These are phyloP conservation scores for Heliconius hewitsoni DNA, from an alignment of 1,140 invertebrate genomes.

Conservation along the genomic window DNA sequence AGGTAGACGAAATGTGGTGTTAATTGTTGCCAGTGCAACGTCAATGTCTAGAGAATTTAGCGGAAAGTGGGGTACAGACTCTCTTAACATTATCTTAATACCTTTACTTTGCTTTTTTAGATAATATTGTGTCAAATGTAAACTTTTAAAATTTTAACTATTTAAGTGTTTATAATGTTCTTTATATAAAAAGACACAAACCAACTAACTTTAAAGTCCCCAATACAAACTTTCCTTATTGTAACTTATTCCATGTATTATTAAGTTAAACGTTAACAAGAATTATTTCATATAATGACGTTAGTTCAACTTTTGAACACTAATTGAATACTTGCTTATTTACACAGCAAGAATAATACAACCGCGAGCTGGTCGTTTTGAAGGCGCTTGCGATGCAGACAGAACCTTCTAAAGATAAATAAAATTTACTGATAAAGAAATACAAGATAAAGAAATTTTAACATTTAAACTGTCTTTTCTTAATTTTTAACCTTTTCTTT, in stretches of 20 bases:
- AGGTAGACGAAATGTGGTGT: too few species aligned
- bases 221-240: neutral
- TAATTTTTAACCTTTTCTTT: too few species aligned
- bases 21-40: too few species aligned
- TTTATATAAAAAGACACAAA: neutral
- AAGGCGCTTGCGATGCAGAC: neutral
- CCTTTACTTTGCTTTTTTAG: too few species aligned
- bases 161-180: neutral
- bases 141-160: too few species aligned
- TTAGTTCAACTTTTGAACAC: constrained; percentile 8
- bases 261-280: neutral
- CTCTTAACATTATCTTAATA: too few species aligned
- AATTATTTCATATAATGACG: neutral
- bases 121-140: too few species aligned
- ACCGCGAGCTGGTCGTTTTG: neutral
- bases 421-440: too few species aligned
- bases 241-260: neutral
- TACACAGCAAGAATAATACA: neutral
- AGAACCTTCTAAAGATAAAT: neutral
- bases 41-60: too few species aligned
- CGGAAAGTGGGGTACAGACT: too few species aligned
- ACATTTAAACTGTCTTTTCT: too few species aligned
- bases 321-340: constrained; percentile 1
- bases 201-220: neutral
- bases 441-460: too few species aligned